Conservation (phyloP, 2,888 invertebrate genomes). For the Cantharis lateralis region DNA sequence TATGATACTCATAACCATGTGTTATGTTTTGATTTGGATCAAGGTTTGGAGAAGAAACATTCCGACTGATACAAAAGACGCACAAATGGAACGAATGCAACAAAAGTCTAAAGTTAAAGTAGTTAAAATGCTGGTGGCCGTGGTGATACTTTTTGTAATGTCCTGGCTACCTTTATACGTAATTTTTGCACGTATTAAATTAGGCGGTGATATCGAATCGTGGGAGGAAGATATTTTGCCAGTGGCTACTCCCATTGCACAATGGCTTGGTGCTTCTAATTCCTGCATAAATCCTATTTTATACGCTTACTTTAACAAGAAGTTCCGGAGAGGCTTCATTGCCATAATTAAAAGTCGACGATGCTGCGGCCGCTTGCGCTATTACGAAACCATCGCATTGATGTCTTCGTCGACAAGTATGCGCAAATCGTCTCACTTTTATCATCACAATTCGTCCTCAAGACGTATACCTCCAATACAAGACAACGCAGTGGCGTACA, state of each 20-base stretch:
- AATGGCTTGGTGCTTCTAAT: constrained; percentile 92
- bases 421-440: constrained; percentile 84
- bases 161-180: constrained; percentile 93
- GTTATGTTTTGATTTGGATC: constrained; percentile 91
- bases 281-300: constrained; percentile 94
- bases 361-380: constrained; percentile 83
- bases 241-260: constrained; percentile 84
- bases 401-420: constrained; percentile 86
- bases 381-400: constrained; percentile 85
- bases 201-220: constrained; percentile 73
- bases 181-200: constrained; percentile 85
- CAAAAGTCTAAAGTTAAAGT: constrained; percentile 94
- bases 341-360: constrained; percentile 84
- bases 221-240: constrained; percentile 82
- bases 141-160: constrained; percentile 89
- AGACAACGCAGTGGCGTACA: constrained; percentile 56
- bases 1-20: constrained; percentile 87
- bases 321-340: constrained; percentile 87
- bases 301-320: constrained; percentile 94
- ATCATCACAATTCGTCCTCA: constrained; percentile 65
- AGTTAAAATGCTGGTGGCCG: constrained; percentile 91
- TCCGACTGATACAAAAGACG: constrained; percentile 89
- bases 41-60: constrained; percentile 82
- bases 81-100: constrained; percentile 89
- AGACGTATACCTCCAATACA: constrained; percentile 53